Base-by-base conservation (phyloP, 2,888 invertebrate genomes). In the Drosophila picticornis region DNA sequence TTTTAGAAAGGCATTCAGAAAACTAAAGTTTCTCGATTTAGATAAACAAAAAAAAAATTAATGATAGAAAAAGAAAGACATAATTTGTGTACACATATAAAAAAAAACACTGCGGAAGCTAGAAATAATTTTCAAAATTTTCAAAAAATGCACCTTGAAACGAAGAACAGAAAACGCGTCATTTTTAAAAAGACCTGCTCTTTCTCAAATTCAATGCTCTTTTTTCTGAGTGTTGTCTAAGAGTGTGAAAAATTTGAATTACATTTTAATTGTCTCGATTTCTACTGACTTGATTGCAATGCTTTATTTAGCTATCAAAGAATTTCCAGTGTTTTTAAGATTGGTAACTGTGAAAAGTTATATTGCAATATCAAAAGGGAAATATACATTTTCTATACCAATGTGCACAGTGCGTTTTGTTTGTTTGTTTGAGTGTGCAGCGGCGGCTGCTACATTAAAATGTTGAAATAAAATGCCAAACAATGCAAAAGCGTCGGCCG, bases 381-480 rank as follows among this genome's bases (percentile, higher is more conserved):
- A 2, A 2, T 0, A 22, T 13, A n/a, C 4, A 4, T 13, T 2
- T 31, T 13, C 10, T 13, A n/a, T 3, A 1, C 53, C 73, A 77
- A 64, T 77, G 81, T 78, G 72, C 67, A 50, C 32, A 2, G 61
- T 67, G 73, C 48, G 66, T 22, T 65, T 40, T 63, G 56, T 34
- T 40, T 51, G 58, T 50, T 51, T 75, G 53, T 63, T 48, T 63
- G 67, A 48, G 50, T 74, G 19, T 59, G 61, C 51, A 61, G 50
- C 53, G 72, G 66, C 72, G 72, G 66, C 72, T 75, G 85, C 71
- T 72, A 81, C 89, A 86, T 90, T 90, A 89, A 86, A 90, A 86
- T 84, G 82, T 87, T 84, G 90, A 90, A 86, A 90, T 90, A 90
- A 86, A 86, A 90, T 86, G 73, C 81, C 89, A 87, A 86, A 86